Evolutionary conservation across 2,888 invertebrate species (phyloP).

Genomic region (Yponomeuta sedellus): DNA sequence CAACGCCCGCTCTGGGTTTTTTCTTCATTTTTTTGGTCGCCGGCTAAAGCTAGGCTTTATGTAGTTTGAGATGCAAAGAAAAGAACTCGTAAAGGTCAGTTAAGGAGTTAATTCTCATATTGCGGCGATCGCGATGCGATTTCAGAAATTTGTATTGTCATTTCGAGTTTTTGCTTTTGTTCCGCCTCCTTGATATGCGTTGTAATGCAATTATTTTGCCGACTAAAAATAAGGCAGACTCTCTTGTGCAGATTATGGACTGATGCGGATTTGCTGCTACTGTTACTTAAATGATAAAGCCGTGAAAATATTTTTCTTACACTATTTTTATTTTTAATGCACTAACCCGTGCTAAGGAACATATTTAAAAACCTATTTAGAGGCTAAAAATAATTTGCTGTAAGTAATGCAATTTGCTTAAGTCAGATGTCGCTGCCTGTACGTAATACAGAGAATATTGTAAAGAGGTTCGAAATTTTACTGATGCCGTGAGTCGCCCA

Average conservation of each 20-base stretch:
- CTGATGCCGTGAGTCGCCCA: no score
- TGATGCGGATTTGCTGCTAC: not conserved
- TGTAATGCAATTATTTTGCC: not conserved
- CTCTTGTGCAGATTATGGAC: not conserved
- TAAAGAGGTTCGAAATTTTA: no score
- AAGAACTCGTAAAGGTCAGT: slow-evolving; percentile 14
- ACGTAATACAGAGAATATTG: no score
- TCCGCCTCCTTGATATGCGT: not conserved
- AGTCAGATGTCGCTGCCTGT: no score
- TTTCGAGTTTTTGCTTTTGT: slow-evolving; percentile 1
- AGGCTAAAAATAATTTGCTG: no score
- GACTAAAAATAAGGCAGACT: not conserved
- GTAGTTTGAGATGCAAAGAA: slow-evolving; percentile 16
- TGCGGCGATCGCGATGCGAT: not conserved
- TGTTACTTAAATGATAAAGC: not conserved
- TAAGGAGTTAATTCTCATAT: slow-evolving; percentile 8
- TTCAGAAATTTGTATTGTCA: slow-evolving; percentile 1
- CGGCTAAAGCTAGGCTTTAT: slow-evolving; percentile 18
- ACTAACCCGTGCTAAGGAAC: no score
- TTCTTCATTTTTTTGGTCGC: slow-evolving; percentile 11
- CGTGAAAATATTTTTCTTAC: not conserved
- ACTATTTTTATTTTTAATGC: no score
- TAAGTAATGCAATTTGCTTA: no score
- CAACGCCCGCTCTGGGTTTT: not conserved
- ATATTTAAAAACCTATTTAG: no score